phyloP scores from a whole-genome alignment of 2,797 vertebrate genomes.

The Mormyrops boulengeri region DNA sequence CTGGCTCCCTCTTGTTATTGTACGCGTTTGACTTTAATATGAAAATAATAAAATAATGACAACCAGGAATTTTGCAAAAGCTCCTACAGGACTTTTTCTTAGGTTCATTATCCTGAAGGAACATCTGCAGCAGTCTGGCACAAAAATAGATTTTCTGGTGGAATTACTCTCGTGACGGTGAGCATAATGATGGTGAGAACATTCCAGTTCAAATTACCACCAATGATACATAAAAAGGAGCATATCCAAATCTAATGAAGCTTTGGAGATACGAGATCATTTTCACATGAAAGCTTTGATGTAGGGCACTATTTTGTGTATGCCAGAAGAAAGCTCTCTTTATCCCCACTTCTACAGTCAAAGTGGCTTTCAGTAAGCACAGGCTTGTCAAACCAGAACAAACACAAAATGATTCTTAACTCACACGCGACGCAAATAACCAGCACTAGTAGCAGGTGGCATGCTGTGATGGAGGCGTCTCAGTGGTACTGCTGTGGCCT shows the following conservation, averaged over 20 bases:
- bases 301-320: neutral
- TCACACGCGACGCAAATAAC: neutral
- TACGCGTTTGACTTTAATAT: neutral
- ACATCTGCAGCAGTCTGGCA: neutral
- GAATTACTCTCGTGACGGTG: neutral
- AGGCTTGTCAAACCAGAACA: neutral
- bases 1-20: neutral
- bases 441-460: neutral
- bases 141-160: neutral
- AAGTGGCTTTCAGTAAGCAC: neutral
- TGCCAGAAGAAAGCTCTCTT: neutral
- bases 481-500: neutral
- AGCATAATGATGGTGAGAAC: conserved; percentile 7
- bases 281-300: conserved; percentile 12
- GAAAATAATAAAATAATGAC: neutral
- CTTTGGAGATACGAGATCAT: neutral
- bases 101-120: neutral
- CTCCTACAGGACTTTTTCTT: neutral
- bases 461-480: neutral
- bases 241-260: neutral
- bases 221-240: neutral
- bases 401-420: neutral
- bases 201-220: conserved; percentile 11
- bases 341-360: conserved; percentile 29
- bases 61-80: neutral